Conservation (phyloP, 2,797 vertebrate genomes). For the Alcedo atthis region DNA sequence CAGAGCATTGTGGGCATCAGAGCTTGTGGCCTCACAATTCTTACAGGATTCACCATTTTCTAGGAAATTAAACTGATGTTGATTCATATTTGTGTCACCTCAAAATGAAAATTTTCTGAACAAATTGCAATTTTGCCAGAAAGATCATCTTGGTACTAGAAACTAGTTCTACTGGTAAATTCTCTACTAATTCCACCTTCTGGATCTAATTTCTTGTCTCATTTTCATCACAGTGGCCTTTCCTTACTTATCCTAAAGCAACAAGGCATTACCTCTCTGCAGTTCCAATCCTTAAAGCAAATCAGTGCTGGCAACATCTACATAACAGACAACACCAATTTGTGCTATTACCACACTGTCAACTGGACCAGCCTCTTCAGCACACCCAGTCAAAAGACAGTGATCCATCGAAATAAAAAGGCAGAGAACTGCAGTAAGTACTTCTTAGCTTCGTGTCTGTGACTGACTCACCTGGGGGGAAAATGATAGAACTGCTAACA, state of each 20-base stretch:
- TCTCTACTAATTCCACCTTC: not conserved
- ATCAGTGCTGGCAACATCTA: constrained; percentile 98
- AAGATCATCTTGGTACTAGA: not conserved
- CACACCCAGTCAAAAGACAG: constrained; percentile 87
- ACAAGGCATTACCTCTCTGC: constrained; percentile 91
- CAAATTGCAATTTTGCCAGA: not conserved
- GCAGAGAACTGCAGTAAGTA: constrained; percentile 94
- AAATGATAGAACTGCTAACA: not conserved
- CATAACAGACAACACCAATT: constrained; percentile 94
- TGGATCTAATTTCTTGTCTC: not conserved
- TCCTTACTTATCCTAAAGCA: constrained; percentile 96
- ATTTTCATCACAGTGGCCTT: constrained; percentile 82
- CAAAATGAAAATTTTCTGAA: not conserved
- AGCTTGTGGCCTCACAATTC: not conserved
- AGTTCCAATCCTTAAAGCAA: constrained; percentile 93
- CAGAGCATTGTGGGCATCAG: not conserved
- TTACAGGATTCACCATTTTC: not conserved
- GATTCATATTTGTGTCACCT: not conserved
- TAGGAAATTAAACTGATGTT: not conserved
- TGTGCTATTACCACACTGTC: constrained; percentile 97
- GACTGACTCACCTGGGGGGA: not conserved
- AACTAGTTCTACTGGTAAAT: not conserved
- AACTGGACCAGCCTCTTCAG: constrained; percentile 96
- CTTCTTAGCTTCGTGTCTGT: not conserved
- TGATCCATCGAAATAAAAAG: constrained; percentile 90